phyloP scores from a whole-genome alignment of 1,140 invertebrate species.

The Sesamia nonagrioides region DNA sequence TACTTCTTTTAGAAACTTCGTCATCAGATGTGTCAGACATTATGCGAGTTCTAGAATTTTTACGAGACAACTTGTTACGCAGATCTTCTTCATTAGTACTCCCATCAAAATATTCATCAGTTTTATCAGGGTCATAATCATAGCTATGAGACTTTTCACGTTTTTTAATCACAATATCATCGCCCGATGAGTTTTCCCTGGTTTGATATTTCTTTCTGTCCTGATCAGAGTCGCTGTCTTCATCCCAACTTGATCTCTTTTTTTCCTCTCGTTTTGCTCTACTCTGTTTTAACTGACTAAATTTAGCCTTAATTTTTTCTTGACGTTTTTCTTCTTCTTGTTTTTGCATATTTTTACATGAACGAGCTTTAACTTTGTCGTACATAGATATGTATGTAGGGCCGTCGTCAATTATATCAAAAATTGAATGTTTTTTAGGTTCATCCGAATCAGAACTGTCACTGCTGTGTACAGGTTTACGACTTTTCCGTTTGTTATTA shows the following conservation, averaged over 20 bases:
- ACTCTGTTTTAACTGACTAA: constrained; percentile 95
- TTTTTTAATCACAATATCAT: constrained; percentile 82
- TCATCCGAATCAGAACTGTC: constrained; percentile 91
- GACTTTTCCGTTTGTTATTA: constrained; percentile 82
- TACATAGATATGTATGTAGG: constrained; percentile 99
- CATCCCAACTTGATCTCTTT: constrained; percentile 95
- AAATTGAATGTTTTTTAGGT: constrained; percentile 96
- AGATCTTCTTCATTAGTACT: constrained; percentile 79
- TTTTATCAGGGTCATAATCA: constrained; percentile 79
- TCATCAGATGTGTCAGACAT: constrained; percentile 89
- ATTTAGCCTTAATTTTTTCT: constrained; percentile 95
- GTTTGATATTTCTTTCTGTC: constrained; percentile 82
- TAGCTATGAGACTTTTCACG: constrained; percentile 81
- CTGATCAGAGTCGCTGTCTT: constrained; percentile 91
- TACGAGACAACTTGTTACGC: constrained; percentile 84
- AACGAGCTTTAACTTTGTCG: constrained; percentile 98
- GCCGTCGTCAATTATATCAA: constrained; percentile 96
- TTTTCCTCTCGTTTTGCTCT: constrained; percentile 95
- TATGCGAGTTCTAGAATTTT: constrained; percentile 88
- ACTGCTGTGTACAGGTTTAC: constrained; percentile 87
- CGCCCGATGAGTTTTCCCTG: constrained; percentile 88
- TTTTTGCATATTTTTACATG: constrained; percentile 97
- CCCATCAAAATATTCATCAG: constrained; percentile 75
- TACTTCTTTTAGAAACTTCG: constrained; percentile 79
- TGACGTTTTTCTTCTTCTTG: constrained; percentile 96